Conservation (phyloP, 2,113 vertebrate genomes). For the Butorides virescens region DNA sequence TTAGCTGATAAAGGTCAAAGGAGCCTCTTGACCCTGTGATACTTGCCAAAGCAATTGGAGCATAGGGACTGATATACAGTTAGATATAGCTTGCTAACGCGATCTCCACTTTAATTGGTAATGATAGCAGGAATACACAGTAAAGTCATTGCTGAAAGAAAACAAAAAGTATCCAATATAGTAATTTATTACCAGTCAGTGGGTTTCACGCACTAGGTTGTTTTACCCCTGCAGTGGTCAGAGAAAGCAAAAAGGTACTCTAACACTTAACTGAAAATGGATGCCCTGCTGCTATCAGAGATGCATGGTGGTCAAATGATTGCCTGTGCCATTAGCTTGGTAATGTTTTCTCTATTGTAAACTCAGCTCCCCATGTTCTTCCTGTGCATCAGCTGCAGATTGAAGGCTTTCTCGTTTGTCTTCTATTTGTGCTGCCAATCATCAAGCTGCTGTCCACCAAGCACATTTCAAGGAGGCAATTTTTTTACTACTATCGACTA, state of each 20-base stretch:
- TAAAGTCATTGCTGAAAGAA: slow-evolving; percentile 75
- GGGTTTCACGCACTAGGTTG: slow-evolving; percentile 69
- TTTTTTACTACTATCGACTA: slow-evolving; percentile 64
- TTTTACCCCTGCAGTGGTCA: slow-evolving; percentile 77
- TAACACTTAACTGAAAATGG: slow-evolving; percentile 77
- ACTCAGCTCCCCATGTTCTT: slow-evolving; percentile 70
- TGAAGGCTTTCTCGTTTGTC: slow-evolving; percentile 77
- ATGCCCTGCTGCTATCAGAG: slow-evolving; percentile 77
- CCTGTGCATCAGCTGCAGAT: slow-evolving; percentile 76
- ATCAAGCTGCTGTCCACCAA: slow-evolving; percentile 60
- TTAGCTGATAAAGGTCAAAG: slow-evolving; percentile 80
- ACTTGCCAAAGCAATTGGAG: slow-evolving; percentile 69
- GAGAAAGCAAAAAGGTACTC: slow-evolving; percentile 79
- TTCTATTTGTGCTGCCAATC: slow-evolving; percentile 78
- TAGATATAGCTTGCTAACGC: slow-evolving; percentile 69
- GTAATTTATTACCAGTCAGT: slow-evolving; percentile 82
- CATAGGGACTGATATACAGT: slow-evolving; percentile 65
- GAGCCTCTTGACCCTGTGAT: slow-evolving; percentile 76
- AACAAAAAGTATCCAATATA: slow-evolving; percentile 82
- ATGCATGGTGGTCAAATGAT: slow-evolving; percentile 74
- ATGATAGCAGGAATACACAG: slow-evolving; percentile 74
- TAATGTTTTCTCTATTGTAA: slow-evolving; percentile 77
- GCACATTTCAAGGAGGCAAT: slow-evolving; percentile 65
- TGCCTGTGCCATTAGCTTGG: slow-evolving; percentile 80
- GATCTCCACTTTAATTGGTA: slow-evolving; percentile 77